Conservation (phyloP, 2,113 vertebrate species). For the Cheilinus undulatus region DNA sequence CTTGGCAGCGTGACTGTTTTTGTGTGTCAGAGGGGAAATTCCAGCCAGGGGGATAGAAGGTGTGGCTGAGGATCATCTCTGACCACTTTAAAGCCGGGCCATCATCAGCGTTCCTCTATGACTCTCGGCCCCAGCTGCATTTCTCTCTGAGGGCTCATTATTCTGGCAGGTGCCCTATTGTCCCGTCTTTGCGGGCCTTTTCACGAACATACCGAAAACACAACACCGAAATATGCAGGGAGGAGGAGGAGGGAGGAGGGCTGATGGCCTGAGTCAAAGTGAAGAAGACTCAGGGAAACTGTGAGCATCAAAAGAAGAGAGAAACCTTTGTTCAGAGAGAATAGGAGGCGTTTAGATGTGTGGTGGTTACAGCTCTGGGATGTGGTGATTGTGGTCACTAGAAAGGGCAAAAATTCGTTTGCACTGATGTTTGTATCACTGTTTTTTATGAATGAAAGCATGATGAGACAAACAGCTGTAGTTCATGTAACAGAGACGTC, state of each 20-base stretch:
- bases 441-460: conserved; percentile 33
- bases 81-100: conserved; percentile 81
- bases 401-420: conserved; percentile 11
- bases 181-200: conserved; percentile 73
- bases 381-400: conserved; percentile 28
- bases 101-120: conserved; percentile 71
- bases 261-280: conserved; percentile 47
- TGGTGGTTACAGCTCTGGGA: conserved; percentile 36
- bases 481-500: background rate
- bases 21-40: conserved; percentile 77
- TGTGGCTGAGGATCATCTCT: conserved; percentile 78
- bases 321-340: conserved; percentile 59
- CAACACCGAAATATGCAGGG: conserved; percentile 70
- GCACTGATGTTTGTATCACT: conserved; percentile 15
- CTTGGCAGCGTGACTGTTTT: conserved; percentile 22
- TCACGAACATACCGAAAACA: conserved; percentile 78
- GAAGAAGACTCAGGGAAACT: conserved; percentile 55
- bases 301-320: conserved; percentile 69
- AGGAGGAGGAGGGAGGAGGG: conserved; percentile 28
- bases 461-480: background rate
- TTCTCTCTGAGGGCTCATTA: conserved; percentile 79
- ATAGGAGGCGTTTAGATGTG: conserved; percentile 33
- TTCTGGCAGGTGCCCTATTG: conserved; percentile 83
- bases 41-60: conserved; percentile 76
- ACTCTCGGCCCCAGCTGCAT: conserved; percentile 73